Percentiles rank a stretch among this genome's conserved stretches.
Conservation (phyloP, 2,797 vertebrate species). For the Falco cherrug region DNA sequence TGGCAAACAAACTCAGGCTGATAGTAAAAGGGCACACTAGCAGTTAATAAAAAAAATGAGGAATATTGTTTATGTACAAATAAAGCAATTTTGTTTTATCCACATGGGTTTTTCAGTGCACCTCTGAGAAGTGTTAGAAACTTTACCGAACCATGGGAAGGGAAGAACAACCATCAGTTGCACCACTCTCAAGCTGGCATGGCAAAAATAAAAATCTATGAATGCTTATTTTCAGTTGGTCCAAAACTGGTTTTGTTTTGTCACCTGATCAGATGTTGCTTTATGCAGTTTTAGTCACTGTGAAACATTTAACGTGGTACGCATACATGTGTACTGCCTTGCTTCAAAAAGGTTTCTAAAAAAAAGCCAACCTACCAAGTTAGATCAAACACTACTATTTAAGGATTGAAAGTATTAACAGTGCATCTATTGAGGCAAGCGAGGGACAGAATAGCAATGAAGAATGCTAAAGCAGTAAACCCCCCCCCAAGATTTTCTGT, state of each 20-base stretch:
- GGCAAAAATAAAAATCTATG: not conserved
- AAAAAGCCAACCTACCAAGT: not conserved
- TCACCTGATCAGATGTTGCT: not conserved
- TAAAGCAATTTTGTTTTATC: not conserved
- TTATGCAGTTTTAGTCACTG: not conserved
- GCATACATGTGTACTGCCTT: not conserved
- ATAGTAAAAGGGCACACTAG: accelerated
- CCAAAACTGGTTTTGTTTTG: constrained; percentile 9
- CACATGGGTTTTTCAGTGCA: not conserved
- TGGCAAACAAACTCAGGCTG: not conserved
- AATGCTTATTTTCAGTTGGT: not conserved
- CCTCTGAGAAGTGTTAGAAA: not conserved
- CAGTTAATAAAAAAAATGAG: not conserved
- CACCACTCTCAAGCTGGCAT: not conserved
- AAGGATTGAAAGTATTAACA: not conserved
- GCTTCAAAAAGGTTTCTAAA: constrained; percentile 16
- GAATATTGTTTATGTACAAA: accelerated
- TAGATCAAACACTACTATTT: constrained; percentile 7
- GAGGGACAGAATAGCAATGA: not conserved
- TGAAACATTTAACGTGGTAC: constrained; percentile 13
- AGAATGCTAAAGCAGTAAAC: not conserved
- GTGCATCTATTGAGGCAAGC: not conserved
- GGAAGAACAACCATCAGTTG: not conserved
- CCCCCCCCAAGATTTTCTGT: accelerated
- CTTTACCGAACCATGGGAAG: not conserved